phyloP scores from a whole-genome alignment of 92 coral and sea anemone species.

The Zoanthus sociatus region DNA sequence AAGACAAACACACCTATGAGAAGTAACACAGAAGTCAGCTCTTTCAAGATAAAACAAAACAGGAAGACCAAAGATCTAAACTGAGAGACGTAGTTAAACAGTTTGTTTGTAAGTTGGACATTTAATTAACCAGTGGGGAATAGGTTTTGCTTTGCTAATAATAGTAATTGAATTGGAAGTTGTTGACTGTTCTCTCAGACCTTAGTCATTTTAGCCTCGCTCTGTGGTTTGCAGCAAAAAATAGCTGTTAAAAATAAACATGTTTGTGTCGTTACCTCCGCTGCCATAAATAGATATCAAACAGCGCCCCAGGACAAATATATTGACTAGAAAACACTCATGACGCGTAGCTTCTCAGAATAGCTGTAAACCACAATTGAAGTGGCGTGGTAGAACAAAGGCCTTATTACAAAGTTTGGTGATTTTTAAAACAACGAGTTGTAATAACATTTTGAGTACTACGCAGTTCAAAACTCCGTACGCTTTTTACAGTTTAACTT shows the following conservation, averaged over 20 bases:
- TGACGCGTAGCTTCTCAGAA: conserved; percentile 13
- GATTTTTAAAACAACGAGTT: background rate
- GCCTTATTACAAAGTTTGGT: conserved; percentile 10
- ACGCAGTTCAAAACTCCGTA: background rate
- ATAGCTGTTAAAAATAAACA: conserved; percentile 28
- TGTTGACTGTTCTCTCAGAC: conserved; percentile 23
- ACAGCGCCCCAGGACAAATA: conserved; percentile 5
- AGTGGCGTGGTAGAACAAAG: background rate
- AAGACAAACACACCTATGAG: background rate
- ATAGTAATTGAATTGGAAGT: background rate
- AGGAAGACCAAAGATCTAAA: background rate
- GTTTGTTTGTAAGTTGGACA: background rate
- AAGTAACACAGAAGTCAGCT: background rate
- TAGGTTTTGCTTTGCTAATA: background rate
- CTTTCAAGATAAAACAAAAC: background rate
- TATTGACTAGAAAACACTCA: conserved; percentile 3
- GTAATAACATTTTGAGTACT: background rate
- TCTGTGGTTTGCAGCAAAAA: conserved; percentile 41
- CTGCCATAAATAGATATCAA: conserved; percentile 42
- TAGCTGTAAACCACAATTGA: conserved; percentile 26
- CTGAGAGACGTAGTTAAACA: background rate
- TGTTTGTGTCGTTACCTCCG: conserved; percentile 31
- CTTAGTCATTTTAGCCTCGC: conserved; percentile 15
- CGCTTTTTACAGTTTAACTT: too few species aligned
- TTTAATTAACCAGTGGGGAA: conserved; percentile 12